Base-by-base conservation (phyloP, 2,797 vertebrate species). In the Channallabes apus region DNA sequence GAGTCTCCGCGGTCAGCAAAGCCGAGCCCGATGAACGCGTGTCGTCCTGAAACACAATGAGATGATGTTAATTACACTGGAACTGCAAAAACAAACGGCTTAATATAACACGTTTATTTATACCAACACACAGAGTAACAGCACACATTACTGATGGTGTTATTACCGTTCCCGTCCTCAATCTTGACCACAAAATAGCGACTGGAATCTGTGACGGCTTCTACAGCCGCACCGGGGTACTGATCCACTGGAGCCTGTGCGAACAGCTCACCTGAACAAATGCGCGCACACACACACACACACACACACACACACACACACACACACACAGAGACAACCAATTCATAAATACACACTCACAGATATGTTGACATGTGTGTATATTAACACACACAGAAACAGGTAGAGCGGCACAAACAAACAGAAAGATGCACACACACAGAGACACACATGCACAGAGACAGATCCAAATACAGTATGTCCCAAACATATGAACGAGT, bases 1-100 rank as follows among this genome's bases (percentile, higher is more conserved):
- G 98, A 98, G n/a, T 99, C 98, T 0, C 98, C 98, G 24, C 98
- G 95, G 91, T 99, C 98, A 0, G 94, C 95, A 75, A 99, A 99
- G 54, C 98, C 98, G 0, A 99, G 90, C 1, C 98, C 98, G 0
- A 99, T 98, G 83, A 99, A 99, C 0, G 98, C 98, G 12, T 97
- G 96, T 4, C 98, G 96, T 65, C 97, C 98, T 87, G 67, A 87
- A 59, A 79, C 56, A 82, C 1, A 69, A 32, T 8, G 56, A 51
- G 41, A 51, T 3, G 24, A 73, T 17, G 18, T 5, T 56, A 2
- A 32, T 56, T 58, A 76, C 73, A 29, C 51, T 20, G 7, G 15
- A 24, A 41, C 38, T 12, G 22, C 35, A 71, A 51, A 61, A 61
- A 24, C 59, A n/a, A 64, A 27, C 61, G 27, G 65, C 29, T 32